These are phyloP conservation scores for Myotis findleyi DNA, from an alignment of 2,797 vertebrate species.

Conservation along the genomic window DNA sequence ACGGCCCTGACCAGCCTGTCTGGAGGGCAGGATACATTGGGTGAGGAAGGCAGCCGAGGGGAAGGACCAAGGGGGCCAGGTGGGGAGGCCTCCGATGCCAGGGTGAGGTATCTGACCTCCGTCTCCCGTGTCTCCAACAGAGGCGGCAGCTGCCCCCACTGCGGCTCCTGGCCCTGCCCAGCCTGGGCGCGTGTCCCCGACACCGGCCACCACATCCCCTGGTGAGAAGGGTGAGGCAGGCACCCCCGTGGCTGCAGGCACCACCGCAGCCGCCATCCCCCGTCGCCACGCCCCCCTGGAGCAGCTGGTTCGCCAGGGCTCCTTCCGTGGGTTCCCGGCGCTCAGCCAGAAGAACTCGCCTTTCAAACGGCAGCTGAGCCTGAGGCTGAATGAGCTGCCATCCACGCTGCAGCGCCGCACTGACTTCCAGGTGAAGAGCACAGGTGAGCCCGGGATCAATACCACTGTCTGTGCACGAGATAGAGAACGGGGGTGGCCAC, in stretches of 20 bases:
- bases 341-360: conserved; percentile 96
- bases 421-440: conserved; percentile 91
- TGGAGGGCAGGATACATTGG: background rate
- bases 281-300: conserved; percentile 96
- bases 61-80: background rate
- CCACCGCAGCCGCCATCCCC: conserved; percentile 92
- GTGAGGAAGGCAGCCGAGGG: background rate
- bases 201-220: conserved; percentile 91
- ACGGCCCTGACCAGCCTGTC: background rate
- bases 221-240: conserved; percentile 91
- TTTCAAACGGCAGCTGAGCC: conserved; percentile 95
- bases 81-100: background rate
- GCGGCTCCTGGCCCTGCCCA: conserved; percentile 79
- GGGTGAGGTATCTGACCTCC: background rate
- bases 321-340: conserved; percentile 94
- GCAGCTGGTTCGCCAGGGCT: conserved; percentile 96
- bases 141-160: conserved; percentile 79
- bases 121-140: conserved; percentile 68
- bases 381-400: conserved; percentile 95
- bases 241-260: conserved; percentile 84
- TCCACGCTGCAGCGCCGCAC: conserved; percentile 95
- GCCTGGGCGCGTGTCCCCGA: conserved; percentile 91
- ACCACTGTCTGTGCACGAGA: background rate
- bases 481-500: background rate
- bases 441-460: conserved; percentile 83